Evolutionary conservation across 2,888 invertebrate species (phyloP).

Genomic region (Smittia sp.): DNA sequence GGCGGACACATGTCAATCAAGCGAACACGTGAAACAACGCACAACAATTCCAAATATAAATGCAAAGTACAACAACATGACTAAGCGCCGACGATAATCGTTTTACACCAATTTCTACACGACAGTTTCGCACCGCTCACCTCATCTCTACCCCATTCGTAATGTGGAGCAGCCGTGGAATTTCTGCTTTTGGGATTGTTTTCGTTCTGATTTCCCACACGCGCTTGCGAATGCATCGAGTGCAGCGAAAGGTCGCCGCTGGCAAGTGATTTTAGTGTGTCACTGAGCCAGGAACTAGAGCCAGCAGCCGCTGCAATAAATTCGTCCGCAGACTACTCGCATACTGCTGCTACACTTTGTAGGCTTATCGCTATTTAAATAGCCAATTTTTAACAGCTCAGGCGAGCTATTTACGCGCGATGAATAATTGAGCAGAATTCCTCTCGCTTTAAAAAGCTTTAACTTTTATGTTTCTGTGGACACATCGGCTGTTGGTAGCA

Average conservation of each 20-base stretch:
- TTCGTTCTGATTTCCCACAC: too few species aligned
- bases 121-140: neutral
- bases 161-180: constrained; percentile 1
- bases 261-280: too few species aligned
- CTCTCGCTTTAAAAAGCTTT: neutral
- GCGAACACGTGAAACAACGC: neutral
- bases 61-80: neutral
- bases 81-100: constrained; percentile 4
- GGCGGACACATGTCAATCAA: constrained; percentile 17
- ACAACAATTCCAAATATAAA: constrained; percentile 12
- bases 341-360: neutral
- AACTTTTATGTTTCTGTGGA: constrained; percentile 9
- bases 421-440: constrained; percentile 27
- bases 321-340: neutral
- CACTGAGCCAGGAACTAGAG: neutral
- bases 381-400: constrained; percentile 17
- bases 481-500: neutral
- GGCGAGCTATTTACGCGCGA: constrained; percentile 26
- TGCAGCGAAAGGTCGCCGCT: too few species aligned
- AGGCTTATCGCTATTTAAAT: constrained; percentile 22
- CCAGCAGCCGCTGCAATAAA: neutral
- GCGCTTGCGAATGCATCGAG: too few species aligned
- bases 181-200: too few species aligned
- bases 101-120: neutral
- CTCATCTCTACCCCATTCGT: neutral